These are phyloP conservation scores for Poecilia picta DNA, from an alignment of 2,797 vertebrate genomes.

Conservation along the genomic window DNA sequence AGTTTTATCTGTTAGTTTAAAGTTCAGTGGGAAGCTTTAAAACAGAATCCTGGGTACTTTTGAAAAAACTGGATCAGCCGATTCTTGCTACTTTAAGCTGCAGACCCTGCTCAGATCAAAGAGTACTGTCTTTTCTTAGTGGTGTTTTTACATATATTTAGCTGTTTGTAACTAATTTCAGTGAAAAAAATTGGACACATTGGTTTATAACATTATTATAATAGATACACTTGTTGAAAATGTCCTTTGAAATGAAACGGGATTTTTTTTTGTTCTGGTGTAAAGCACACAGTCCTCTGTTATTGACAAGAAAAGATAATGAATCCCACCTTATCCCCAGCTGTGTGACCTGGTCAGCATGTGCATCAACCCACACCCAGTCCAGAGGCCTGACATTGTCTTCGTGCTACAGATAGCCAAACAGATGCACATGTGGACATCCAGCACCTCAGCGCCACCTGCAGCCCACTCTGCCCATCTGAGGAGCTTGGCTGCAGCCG, in stretches of 20 bases:
- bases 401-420: conserved; percentile 91
- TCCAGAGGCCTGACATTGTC: conserved; percentile 88
- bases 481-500: conserved; percentile 30
- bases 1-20: too few relatives aligned
- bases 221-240: neutral
- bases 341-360: conserved; percentile 90
- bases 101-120: neutral
- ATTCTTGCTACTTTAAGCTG: neutral
- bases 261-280: neutral
- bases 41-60: too few relatives aligned
- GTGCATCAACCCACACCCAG: conserved; percentile 92
- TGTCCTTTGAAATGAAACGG: neutral
- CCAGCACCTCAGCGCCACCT: conserved; percentile 84
- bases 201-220: neutral
- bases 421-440: conserved; percentile 92
- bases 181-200: neutral
- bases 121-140: neutral
- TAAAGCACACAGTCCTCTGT: neutral
- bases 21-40: too few relatives aligned
- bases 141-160: neutral
- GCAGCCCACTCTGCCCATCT: conserved; percentile 14
- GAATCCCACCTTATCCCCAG: conserved; percentile 63
- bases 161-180: neutral
- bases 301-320: neutral
- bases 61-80: neutral